phyloP scores from a whole-genome alignment of 2,888 invertebrate species.

The Phengaris arion region DNA sequence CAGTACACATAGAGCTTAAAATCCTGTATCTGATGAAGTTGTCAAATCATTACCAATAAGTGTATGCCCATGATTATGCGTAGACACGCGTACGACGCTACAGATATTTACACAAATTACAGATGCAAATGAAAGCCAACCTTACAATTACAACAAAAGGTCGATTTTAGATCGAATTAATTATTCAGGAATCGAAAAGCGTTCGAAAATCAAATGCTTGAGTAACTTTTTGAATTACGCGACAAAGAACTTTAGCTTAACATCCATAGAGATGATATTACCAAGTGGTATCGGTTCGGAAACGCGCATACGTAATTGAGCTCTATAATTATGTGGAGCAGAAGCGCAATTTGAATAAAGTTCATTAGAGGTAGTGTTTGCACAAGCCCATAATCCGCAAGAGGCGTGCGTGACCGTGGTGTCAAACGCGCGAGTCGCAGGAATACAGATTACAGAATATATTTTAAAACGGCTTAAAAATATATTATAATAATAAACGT shows the following conservation, averaged over 20 bases:
- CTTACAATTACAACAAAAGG: conserved; percentile 41
- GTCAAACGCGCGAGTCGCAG: conserved; percentile 50
- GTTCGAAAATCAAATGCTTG: conserved; percentile 42
- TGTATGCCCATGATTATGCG: conserved; percentile 74
- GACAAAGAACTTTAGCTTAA: background rate
- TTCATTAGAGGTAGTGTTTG: conserved; percentile 59
- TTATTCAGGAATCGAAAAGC: conserved; percentile 33
- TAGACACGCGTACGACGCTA: conserved; percentile 61
- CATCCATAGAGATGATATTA: background rate
- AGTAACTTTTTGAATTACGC: conserved; percentile 33
- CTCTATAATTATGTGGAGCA: conserved; percentile 45
- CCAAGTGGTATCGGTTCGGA: background rate
- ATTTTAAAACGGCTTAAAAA: conserved; percentile 28
- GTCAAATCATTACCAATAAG: conserved; percentile 70
- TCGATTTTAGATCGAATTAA: conserved; percentile 38
- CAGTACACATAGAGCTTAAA: conserved; percentile 40
- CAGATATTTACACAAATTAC: conserved; percentile 41
- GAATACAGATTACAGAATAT: conserved; percentile 57
- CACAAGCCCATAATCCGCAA: conserved; percentile 63
- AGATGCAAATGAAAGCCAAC: conserved; percentile 43
- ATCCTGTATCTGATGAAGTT: conserved; percentile 50
- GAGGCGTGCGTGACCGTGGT: conserved; percentile 62
- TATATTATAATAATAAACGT: background rate
- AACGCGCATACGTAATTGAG: conserved; percentile 38
- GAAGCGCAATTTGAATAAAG: conserved; percentile 51